These are phyloP conservation scores for Cynodonichthys magdalenae DNA, from an alignment of 2,797 vertebrate species.

Conservation along the genomic window DNA sequence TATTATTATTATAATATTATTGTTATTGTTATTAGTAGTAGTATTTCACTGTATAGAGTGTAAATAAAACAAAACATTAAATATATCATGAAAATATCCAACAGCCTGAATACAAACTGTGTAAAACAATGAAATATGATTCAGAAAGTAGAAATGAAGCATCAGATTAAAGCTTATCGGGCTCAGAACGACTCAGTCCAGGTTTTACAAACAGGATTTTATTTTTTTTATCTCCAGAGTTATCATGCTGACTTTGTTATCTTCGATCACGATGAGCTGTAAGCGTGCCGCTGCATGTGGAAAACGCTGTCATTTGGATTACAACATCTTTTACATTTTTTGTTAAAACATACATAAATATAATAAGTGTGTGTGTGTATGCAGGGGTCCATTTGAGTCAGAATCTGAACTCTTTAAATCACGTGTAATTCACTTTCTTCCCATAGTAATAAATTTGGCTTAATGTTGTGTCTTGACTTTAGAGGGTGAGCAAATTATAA, in stretches of 20 bases:
- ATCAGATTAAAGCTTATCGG: slow-evolving; percentile 14
- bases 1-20: no score
- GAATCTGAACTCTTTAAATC: background rate
- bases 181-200: background rate
- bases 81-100: no score
- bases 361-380: no score
- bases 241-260: slow-evolving; percentile 1
- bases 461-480: slow-evolving; percentile 42
- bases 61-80: no score
- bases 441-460: slow-evolving; percentile 20
- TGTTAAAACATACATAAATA: no score
- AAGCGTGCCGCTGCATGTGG: slow-evolving; percentile 1
- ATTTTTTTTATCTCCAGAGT: background rate
- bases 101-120: background rate
- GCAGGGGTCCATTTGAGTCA: no score
- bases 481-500: slow-evolving; percentile 52
- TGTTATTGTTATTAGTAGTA: no score
- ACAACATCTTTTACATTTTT: background rate
- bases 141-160: slow-evolving; percentile 10
- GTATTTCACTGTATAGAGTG: no score
- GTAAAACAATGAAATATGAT: slow-evolving; percentile 20
- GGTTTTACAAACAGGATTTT: background rate
- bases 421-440: slow-evolving; percentile 15
- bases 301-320: background rate
- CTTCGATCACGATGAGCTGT: background rate